These are phyloP conservation scores for Rousettus leschenaultii DNA, from an alignment of 2,113 vertebrate species.

Conservation along the genomic window DNA sequence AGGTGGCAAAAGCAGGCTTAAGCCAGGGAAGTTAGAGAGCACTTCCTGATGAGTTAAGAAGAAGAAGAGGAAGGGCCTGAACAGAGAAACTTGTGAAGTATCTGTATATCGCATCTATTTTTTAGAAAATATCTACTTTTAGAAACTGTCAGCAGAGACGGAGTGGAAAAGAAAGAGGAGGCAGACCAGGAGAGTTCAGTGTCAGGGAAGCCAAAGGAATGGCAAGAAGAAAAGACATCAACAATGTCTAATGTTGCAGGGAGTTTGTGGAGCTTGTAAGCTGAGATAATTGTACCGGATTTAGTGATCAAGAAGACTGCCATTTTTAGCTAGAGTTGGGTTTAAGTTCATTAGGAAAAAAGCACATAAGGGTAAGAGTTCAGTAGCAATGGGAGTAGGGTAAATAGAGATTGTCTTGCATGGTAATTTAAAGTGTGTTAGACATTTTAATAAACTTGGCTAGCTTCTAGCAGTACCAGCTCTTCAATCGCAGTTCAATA, in stretches of 20 bases:
- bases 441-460: neutral
- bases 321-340: neutral
- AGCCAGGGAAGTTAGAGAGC: neutral
- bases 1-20: neutral
- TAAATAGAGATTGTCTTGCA: neutral
- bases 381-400: neutral
- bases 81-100: neutral
- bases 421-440: neutral
- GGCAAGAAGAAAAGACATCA: neutral
- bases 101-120: too few species aligned
- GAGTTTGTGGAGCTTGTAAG: neutral
- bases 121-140: neutral
- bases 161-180: neutral
- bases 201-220: neutral
- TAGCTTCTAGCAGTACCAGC: neutral
- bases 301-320: neutral
- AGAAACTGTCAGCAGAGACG: neutral
- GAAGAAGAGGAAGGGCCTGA: neutral
- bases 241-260: neutral
- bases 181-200: neutral
- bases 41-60: neutral
- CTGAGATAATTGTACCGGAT: neutral
- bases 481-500: neutral
- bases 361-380: neutral
- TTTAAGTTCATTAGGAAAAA: neutral